Base-by-base conservation (phyloP, 1,140 invertebrate species). In the Chelonus insularis region DNA sequence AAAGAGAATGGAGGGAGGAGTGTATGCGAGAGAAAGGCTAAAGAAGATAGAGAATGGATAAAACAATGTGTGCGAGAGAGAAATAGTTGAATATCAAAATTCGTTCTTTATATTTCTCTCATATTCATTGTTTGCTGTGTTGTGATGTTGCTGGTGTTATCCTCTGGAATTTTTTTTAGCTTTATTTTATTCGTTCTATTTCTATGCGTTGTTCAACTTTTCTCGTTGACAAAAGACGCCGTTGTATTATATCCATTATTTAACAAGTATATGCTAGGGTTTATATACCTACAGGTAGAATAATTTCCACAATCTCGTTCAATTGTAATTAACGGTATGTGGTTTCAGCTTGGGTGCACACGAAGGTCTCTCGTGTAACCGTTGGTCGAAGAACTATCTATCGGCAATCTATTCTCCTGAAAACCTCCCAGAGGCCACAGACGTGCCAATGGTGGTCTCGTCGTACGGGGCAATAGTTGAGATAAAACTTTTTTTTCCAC, bases 401-500 rank as follows among this genome's bases (percentile, higher is more conserved):
- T 48, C 45, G 23, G 23, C 45, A 48, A 51, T 51, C 23, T 51
- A 34, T 51, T 18, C 16, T 34, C 12, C 1, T 34, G 48, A 39
- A 55, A 55, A 55, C 14, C 18, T 37, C 18, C 34, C 52, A 36
- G 14, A 32, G 52, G 52, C 52, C 52, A 18, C 52, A 55, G 29
- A 55, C 32, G 34, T 39, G 18, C 52, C 52, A 55, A 37, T 55
- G 21, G 18, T 18, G 52, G 52, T 55, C 29, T 29, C 52, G 52
- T 55, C 32, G 52, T 37, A 16, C 50, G 14, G 16, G 25, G 25
- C 11, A 37, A 12, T 12, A 37, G 4, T 18, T 12, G 16, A 36
- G 52, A 55, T 55, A 55, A 55, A 55, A 55, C 14, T 37, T 21
- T 39, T 55, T 39, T 39, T 55, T 16, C 50, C 11, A 20, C 16